Percentiles rank a stretch among this genome's conserved stretches.
phyloP scores from a whole-genome alignment of 2,888 invertebrate genomes.

The Epinotia ramella region DNA sequence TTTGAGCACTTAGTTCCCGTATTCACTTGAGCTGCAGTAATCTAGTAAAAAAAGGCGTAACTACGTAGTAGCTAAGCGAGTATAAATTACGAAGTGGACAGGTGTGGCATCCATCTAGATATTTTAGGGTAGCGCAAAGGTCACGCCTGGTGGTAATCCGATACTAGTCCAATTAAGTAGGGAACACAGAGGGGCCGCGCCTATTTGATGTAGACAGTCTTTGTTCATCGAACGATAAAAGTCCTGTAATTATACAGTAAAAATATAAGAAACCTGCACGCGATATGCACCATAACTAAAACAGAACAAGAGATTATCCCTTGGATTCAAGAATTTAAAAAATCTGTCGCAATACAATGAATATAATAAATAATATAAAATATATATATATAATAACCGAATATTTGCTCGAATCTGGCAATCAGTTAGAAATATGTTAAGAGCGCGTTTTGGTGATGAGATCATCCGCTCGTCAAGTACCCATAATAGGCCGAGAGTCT shows the following conservation, averaged over 20 bases:
- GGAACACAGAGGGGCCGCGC: conserved; percentile 56
- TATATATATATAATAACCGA: no score
- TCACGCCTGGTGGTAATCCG: conserved; percentile 67
- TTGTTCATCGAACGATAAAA: conserved; percentile 27
- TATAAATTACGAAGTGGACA: conserved; percentile 52
- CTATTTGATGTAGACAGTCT: conserved; percentile 39
- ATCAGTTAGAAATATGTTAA: conserved; percentile 49
- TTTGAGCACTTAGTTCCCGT: not conserved
- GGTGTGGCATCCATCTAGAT: conserved; percentile 63
- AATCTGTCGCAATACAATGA: not conserved
- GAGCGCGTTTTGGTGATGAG: conserved; percentile 58
- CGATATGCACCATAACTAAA: not conserved
- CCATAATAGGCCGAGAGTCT: conserved; percentile 63
- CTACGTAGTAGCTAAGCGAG: conserved; percentile 39
- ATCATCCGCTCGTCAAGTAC: conserved; percentile 60
- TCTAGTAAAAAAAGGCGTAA: conserved; percentile 3
- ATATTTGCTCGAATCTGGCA: conserved; percentile 15
- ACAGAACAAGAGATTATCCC: not conserved
- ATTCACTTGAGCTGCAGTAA: not conserved
- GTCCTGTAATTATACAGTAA: not conserved
- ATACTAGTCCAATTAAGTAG: conserved; percentile 65
- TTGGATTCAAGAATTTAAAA: not conserved
- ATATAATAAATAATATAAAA: no score
- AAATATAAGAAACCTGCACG: not conserved
- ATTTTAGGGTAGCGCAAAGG: conserved; percentile 61